Evolutionary conservation across 2,797 vertebrate genomes (phyloP).

Genomic region (Paramormyrops hopkinsi): DNA sequence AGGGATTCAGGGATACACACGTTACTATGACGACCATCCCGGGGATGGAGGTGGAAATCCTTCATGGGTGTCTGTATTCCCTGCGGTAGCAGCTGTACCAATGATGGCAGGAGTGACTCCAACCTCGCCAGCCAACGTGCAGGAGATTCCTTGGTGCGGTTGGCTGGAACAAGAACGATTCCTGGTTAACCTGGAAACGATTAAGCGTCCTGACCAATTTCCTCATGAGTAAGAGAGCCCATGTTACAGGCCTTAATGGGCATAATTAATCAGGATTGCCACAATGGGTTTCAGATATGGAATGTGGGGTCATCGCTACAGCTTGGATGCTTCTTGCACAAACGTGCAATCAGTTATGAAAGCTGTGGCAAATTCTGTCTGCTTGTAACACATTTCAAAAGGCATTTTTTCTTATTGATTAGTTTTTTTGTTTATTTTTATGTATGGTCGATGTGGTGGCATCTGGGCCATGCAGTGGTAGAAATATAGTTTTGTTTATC

Average conservation of each 20-base stretch:
- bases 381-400: background rate
- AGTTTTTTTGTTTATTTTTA: conserved; percentile 26
- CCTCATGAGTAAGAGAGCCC: conserved; percentile 36
- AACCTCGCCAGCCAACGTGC: background rate
- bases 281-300: conserved; percentile 32
- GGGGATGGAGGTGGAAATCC: background rate
- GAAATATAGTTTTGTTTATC: conserved; percentile 41
- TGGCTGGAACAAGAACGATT: conserved; percentile 28
- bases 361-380: background rate
- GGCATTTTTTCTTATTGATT: background rate
- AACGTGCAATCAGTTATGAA: background rate
- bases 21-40: background rate
- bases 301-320: conserved; percentile 13
- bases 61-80: background rate
- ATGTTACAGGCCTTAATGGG: conserved; percentile 46
- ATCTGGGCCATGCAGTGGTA: conserved; percentile 26
- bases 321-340: background rate
- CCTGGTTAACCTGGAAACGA: conserved; percentile 49
- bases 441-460: conserved; percentile 38
- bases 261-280: conserved; percentile 43
- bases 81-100: background rate
- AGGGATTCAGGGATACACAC: background rate
- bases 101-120: background rate
- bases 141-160: conserved; percentile 25
- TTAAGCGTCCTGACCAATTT: conserved; percentile 40